These are phyloP conservation scores for Caenorhabditis tropicalis DNA, from an alignment of 1,140 invertebrate genomes.

Conservation along the genomic window DNA sequence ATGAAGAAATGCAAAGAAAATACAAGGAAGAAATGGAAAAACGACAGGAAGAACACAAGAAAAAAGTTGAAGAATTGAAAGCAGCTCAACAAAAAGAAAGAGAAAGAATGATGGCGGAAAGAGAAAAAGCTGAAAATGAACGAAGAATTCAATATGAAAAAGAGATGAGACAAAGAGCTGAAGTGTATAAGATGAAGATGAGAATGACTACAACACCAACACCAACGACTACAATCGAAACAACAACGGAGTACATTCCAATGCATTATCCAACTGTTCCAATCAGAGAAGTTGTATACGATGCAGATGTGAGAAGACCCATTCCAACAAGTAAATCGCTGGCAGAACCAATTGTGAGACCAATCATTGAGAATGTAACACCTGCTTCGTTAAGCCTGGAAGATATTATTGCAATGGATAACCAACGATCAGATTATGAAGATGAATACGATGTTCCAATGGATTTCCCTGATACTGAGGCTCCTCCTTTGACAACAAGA, in stretches of 20 bases:
- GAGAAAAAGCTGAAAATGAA: conserved; percentile 5
- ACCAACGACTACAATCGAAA: neutral
- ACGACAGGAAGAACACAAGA: conserved; percentile 35
- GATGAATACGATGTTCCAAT: conserved; percentile 30
- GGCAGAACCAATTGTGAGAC: neutral
- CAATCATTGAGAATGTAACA: conserved; percentile 20
- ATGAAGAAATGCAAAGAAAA: conserved; percentile 50
- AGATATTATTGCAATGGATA: conserved; percentile 26
- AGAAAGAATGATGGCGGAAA: conserved; percentile 18
- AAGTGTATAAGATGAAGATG: conserved; percentile 2
- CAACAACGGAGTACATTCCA: neutral
- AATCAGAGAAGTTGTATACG: neutral
- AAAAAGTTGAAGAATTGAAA: conserved; percentile 24
- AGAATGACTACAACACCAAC: neutral
- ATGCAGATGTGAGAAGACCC: conserved; percentile 14
- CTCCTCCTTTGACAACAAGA: conserved; percentile 17
- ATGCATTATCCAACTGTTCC: neutral
- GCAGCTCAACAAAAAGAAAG: neutral
- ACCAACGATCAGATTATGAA: conserved; percentile 27
- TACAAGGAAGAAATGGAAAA: conserved; percentile 41
- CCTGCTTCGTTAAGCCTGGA: neutral
- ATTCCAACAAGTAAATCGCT: conserved; percentile 1
- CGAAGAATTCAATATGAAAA: conserved; percentile 36
- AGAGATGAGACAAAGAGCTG: conserved; percentile 23
- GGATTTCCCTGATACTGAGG: conserved; percentile 34